Evolutionary conservation across 1,140 invertebrate genomes (phyloP), one percentile per base, ranked within the genome.

Genomic region (Grapholita molesta): DNA sequence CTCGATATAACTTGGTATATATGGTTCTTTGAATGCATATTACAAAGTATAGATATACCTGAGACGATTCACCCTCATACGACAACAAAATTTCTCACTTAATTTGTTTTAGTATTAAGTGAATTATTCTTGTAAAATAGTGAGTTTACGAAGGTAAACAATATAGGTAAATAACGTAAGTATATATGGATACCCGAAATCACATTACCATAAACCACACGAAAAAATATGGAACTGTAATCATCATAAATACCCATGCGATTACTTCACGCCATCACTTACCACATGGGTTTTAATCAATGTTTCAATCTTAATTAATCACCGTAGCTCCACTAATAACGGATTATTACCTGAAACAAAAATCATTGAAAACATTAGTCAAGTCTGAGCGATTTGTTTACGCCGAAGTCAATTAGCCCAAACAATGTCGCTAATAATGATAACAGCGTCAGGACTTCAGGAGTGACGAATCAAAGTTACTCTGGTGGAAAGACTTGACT

Each of bases 401-500:
- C 75, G 78, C 68, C 74, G 53, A 74, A 80, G 77, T 80, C 79
- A 83, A 82, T 86, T 85, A 84, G 78, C 33, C 71, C 76, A 76
- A 82, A 86, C 84, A 87, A 88, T 88, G 84, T 85, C 76, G 77
- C 79, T 83, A 86, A 84, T 85, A 85, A 88, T 77, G 86, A 88
- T 85, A 84, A 86, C 82, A 79, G 79, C 75, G 75, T 69, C 71
- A 74, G 81, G 80, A 89, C 75, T 74, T 69, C 71, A 74, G 81
- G 80, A 89, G 82, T 89, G 88, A 90, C 83, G 87, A 90, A 90
- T 88, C 86, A 88, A 85, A 90, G 83, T 88, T 85, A 85, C 84
- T 88, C 76, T 79, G 83, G 84, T 86, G 84, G 84, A 85, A 81
- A 85, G 81, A 88, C 88, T 90, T 88, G 88, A 85, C 84, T 90